Evolutionary conservation across 2,888 invertebrate species (phyloP), one percentile per base, ranked within the genome.

Genomic region (Lomographa bimaculata): DNA sequence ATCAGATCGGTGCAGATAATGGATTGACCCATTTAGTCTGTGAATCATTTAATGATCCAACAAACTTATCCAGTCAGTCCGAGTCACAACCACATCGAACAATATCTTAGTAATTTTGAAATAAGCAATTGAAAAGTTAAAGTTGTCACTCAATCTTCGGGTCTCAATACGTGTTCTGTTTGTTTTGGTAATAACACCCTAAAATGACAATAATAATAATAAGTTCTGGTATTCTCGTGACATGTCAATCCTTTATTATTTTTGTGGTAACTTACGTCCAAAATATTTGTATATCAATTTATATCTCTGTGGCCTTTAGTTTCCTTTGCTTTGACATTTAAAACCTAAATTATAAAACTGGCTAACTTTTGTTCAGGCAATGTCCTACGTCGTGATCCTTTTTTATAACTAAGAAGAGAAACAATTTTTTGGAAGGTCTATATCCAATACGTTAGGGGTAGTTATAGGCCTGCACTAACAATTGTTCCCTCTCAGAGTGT

Each of bases 1-100:
- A 87, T 86, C 86, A 79, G 86, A 83, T 83, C 68, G 76, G 75
- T 62, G 64, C 63, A 62, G 82, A 87, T 86, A 85, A 84, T 79
- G 78, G 74, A 83, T 80, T 81, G 84, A 82, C 78, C 84, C 86
- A 85, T 84, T 86, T 81, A 77, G 64, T 60, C 64, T 65, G 72
- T 80, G 81, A 80, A 79, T 84, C 85, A 80, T 76, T 79, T 71
- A 76, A 71, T 45, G 33, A 44, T 23, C 37, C 38, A n/a, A 62
- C 69, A 52, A 65, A 60, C 52, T 57, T 62, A 58, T 21, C 27
- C 35, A 40, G 44, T 53, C 59, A 10, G 11, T 24, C 26, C 14
- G 12, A 32, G 41, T 52, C 44, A 29, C 16, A 23, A 30, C 11
- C 27, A 25, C 10, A 1, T n/a, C 17, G 19, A 32, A 41, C 11